Conservation (phyloP, 2,113 vertebrate genomes). For the Xiphophorus maculatus region DNA sequence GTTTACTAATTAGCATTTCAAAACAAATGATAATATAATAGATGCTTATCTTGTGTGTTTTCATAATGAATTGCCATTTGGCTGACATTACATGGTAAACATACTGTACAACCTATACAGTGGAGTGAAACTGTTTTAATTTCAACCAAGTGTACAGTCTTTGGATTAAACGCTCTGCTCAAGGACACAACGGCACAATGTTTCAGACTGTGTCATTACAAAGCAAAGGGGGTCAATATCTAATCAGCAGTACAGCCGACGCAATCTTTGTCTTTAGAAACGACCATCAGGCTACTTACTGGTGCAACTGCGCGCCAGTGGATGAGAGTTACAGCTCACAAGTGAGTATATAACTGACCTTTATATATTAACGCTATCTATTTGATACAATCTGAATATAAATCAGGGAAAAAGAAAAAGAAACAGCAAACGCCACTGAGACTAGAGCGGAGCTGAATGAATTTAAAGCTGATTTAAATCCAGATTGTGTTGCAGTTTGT, state of each 20-base stretch:
- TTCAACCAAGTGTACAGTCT: slow-evolving; percentile 26
- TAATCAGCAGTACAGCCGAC: slow-evolving; percentile 16
- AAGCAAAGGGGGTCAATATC: slow-evolving; percentile 28
- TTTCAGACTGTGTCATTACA: slow-evolving; percentile 18
- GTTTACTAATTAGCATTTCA: slow-evolving; percentile 63
- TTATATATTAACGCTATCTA: not conserved
- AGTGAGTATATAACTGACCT: slow-evolving; percentile 3
- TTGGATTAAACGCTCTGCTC: slow-evolving; percentile 15
- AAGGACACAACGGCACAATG: slow-evolving; percentile 34
- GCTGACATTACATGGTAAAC: slow-evolving; percentile 19
- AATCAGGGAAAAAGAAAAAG: not conserved
- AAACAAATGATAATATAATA: slow-evolving; percentile 51
- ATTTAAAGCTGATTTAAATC: not conserved
- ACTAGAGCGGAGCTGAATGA: not conserved
- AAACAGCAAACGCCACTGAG: not conserved
- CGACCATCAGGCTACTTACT: slow-evolving; percentile 9
- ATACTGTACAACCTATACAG: slow-evolving; percentile 13
- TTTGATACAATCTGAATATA: slow-evolving; percentile 1
- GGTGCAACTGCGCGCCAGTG: not conserved
- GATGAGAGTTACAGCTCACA: not conserved
- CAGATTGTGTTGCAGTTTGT: not conserved
- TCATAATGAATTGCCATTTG: slow-evolving; percentile 50
- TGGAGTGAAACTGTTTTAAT: slow-evolving; percentile 12
- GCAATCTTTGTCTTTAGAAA: slow-evolving; percentile 16
- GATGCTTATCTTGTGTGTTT: slow-evolving; percentile 50